Percentiles rank a stretch among this genome's conserved stretches.
Conservation (phyloP, 2,888 invertebrate genomes). For the Tipula vernalis region DNA sequence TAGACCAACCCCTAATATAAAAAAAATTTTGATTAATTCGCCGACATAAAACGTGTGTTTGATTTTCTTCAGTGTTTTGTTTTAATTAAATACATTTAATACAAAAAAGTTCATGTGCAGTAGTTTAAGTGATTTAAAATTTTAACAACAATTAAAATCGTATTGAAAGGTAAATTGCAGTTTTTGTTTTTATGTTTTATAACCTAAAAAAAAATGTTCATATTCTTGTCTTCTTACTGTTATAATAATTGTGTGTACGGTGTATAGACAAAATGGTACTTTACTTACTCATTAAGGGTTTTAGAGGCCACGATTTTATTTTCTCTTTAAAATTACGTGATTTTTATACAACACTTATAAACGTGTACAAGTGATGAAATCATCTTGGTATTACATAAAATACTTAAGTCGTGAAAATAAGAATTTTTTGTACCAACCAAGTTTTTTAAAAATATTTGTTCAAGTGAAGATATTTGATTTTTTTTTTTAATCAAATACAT, state of each 20-base stretch:
- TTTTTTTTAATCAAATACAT: neutral
- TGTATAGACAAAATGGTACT: neutral
- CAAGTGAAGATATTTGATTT: neutral
- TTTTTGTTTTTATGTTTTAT: neutral
- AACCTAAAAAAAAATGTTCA: neutral
- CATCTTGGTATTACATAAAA: neutral
- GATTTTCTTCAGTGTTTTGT: neutral
- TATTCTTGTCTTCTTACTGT: neutral
- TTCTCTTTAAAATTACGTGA: neutral
- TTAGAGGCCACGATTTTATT: neutral
- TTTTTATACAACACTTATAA: neutral
- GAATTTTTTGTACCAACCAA: neutral
- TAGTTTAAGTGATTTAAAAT: neutral
- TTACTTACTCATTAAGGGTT: neutral
- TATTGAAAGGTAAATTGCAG: slow-evolving; percentile 37
- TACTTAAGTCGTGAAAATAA: neutral
- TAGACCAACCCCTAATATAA: neutral
- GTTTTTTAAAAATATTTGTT: neutral
- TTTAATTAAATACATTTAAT: neutral
- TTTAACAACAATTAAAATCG: neutral
- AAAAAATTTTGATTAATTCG: neutral
- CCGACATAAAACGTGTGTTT: neutral
- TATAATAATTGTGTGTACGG: neutral
- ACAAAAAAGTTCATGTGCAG: neutral
- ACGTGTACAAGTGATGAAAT: neutral